Base-by-base conservation (phyloP, 2,888 invertebrate species). In the Chrysomela aeneicollis region DNA sequence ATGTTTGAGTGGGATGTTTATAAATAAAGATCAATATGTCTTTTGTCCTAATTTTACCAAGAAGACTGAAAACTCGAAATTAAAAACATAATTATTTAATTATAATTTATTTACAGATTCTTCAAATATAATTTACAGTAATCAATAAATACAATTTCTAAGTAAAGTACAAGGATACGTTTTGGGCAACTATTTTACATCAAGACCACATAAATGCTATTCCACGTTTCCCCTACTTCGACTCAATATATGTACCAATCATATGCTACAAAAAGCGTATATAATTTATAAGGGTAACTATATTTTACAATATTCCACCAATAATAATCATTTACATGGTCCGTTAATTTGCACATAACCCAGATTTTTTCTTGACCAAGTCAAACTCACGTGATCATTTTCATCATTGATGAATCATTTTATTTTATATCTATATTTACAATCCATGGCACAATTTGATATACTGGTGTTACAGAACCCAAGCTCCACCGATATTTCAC, bases 31-130 rank as follows among this genome's bases (percentile, higher is more conserved):
- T n/a, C n/a, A n/a, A n/a, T n/a, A n/a, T n/a, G n/a, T n/a, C 26
- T 26, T 26, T 26, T 26, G 3, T 26, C 26, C 26, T 6, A 5
- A 6, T 26, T 26, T 26, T 26, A 6, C 6, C 26, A 6, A 26
- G 26, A 26, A 5, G 26, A 26, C 6, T 3, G 26, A 26, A 6
- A 26, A 26, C 3, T 26, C 26, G 6, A 26, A 42, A 2, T 4
- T 2, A 15, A 15, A 42, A 4, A 1, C 8, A 2, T 42, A 4
- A 42, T 42, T 15, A 42, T 53, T 8, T 15, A 30, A 53, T n/a
- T n/a, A 53, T 22, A 42, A 26, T 72, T 74, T 76, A 76, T 76
- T 73, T 75, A 76, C 76, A 76, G 68, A 69, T 68, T 61, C 66
- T 71, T 42, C 2, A 42, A 69, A 69, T 73, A 72, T 70, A 73